phyloP scores from a whole-genome alignment of 2,888 invertebrate species.

The Chaetogeoica ovagalla region DNA sequence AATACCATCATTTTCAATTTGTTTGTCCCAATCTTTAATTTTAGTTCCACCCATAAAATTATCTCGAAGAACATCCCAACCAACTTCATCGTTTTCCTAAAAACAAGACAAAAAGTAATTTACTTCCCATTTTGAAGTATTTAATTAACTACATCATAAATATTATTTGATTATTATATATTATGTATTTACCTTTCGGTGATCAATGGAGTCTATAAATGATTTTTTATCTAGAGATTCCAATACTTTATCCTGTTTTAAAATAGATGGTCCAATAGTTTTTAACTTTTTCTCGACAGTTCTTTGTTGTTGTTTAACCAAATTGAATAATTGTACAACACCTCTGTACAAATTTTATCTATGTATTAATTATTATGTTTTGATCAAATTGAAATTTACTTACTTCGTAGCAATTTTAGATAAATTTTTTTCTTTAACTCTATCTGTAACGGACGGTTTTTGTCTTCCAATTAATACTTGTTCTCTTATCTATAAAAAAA shows the following conservation, averaged over 20 bases:
- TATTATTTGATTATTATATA: too few species aligned
- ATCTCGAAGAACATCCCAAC: constrained; percentile 68
- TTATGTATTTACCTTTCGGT: constrained; percentile 26
- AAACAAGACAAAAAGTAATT: constrained; percentile 61
- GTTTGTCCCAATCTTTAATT: constrained; percentile 90
- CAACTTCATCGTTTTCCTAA: constrained; percentile 55
- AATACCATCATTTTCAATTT: constrained; percentile 59
- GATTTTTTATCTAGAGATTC: constrained; percentile 76
- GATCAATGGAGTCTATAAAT: constrained; percentile 69
- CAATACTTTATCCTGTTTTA: constrained; percentile 74
- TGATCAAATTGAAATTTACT: constrained; percentile 53
- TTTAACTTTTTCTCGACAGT: constrained; percentile 71
- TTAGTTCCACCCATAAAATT: constrained; percentile 89
- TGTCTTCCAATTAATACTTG: constrained; percentile 68
- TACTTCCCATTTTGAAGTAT: background rate
- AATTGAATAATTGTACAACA: constrained; percentile 90
- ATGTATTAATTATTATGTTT: background rate
- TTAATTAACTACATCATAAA: constrained; percentile 58
- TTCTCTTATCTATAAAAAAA: constrained; percentile 65
- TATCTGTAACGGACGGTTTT: constrained; percentile 76
- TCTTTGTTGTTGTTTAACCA: constrained; percentile 83
- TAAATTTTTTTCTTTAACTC: constrained; percentile 75
- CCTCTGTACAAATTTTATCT: constrained; percentile 65
- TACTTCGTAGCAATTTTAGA: constrained; percentile 80
- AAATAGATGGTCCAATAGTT: constrained; percentile 74